A percentile compares a stretch with the other conserved stretches of the same genome.
phyloP scores from a whole-genome alignment of 2,113 vertebrate genomes.

The Spea bombifrons region DNA sequence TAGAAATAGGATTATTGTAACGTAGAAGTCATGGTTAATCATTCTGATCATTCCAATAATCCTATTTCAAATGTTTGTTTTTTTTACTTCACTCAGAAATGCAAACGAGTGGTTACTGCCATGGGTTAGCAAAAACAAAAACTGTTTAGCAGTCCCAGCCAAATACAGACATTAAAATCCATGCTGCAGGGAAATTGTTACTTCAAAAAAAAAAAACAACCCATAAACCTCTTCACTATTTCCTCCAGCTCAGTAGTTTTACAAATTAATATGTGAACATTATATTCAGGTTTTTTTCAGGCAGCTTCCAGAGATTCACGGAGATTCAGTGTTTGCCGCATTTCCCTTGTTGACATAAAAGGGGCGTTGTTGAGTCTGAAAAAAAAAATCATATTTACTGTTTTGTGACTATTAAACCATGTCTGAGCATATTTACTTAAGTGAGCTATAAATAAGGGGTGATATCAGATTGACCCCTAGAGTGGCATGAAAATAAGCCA shows the following conservation, averaged over 20 bases:
- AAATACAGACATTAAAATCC: constrained; percentile 14
- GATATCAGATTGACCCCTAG: too few species aligned
- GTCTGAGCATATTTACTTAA: too few species aligned
- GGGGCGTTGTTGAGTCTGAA: constrained; percentile 71
- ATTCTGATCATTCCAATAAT: not conserved
- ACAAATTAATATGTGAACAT: not conserved
- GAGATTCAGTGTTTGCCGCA: constrained; percentile 69
- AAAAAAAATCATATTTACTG: constrained; percentile 45
- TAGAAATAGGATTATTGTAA: constrained; percentile 10
- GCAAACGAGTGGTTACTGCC: constrained; percentile 7
- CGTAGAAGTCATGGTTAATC: not conserved
- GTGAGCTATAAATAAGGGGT: too few species aligned
- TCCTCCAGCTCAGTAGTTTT: constrained; percentile 5
- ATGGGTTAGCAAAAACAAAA: not conserved
- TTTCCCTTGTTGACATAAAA: constrained; percentile 79
- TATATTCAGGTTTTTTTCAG: not conserved
- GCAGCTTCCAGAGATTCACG: constrained; percentile 53
- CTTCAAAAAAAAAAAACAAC: not conserved
- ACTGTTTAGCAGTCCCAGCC: constrained; percentile 19
- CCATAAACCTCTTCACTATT: not conserved
- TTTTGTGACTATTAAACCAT: not conserved
- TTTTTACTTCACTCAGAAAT: constrained; percentile 2
- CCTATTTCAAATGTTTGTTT: not conserved
- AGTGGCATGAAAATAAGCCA: too few species aligned
- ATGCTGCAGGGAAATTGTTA: constrained; percentile 13